These are phyloP conservation scores for Poeciliopsis prolifica DNA, from an alignment of 2,113 vertebrate species.

Conservation along the genomic window DNA sequence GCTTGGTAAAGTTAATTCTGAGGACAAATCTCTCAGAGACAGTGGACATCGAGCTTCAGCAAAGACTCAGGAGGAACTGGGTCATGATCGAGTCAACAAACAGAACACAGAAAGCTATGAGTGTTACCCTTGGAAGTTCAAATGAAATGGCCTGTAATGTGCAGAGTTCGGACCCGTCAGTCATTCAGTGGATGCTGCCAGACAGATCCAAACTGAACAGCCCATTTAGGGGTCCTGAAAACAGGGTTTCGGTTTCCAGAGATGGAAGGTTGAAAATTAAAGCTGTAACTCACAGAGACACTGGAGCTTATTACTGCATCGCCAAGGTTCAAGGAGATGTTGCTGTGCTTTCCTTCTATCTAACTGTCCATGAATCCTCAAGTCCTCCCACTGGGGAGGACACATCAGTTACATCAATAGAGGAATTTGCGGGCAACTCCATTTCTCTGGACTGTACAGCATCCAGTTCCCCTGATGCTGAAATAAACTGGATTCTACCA, in stretches of 20 bases:
- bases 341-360: conserved; percentile 72
- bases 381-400: conserved; percentile 65
- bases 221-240: conserved; percentile 66
- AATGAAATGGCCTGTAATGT: conserved; percentile 81
- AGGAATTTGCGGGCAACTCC: conserved; percentile 74
- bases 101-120: conserved; percentile 49
- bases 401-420: conserved; percentile 34
- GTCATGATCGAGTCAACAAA: conserved; percentile 83
- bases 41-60: conserved; percentile 54
- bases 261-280: conserved; percentile 80
- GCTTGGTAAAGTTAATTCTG: conserved; percentile 78
- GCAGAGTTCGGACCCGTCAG: conserved; percentile 79
- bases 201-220: conserved; percentile 81
- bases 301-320: conserved; percentile 87
- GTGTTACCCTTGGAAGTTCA: conserved; percentile 75
- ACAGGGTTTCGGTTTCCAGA: conserved; percentile 78
- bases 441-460: conserved; percentile 80
- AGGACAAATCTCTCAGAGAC: conserved; percentile 67
- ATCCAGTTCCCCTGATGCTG: conserved; percentile 82
- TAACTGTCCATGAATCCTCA: conserved; percentile 81
- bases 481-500: conserved; percentile 89
- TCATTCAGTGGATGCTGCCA: conserved; percentile 85
- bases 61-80: conserved; percentile 78
- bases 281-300: conserved; percentile 72
- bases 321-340: conserved; percentile 79